Evolutionary conservation across 2,797 vertebrate species (phyloP).

Genomic region (Mionectes olivaceus): DNA sequence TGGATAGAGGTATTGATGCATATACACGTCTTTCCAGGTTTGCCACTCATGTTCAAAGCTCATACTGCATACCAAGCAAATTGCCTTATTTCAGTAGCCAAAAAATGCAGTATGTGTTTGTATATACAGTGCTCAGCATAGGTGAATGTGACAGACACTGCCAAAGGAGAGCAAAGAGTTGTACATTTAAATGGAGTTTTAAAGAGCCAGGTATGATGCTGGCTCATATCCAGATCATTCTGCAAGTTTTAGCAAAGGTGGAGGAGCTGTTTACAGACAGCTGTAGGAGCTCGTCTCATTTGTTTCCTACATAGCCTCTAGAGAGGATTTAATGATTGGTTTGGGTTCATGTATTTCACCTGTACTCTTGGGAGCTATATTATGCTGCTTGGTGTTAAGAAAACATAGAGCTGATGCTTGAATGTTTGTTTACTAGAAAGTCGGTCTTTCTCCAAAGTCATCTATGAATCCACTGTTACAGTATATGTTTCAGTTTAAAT

Average conservation of each 20-base stretch:
- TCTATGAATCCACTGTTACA: background rate
- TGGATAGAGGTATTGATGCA: background rate
- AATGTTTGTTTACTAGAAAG: conserved; percentile 22
- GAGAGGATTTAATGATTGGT: conserved; percentile 36
- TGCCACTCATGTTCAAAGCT: background rate
- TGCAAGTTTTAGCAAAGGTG: background rate
- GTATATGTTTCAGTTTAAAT: background rate
- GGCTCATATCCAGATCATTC: background rate
- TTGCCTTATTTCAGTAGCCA: background rate
- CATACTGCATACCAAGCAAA: background rate
- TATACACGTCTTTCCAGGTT: background rate
- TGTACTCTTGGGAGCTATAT: background rate
- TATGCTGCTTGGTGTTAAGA: background rate
- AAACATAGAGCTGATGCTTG: background rate
- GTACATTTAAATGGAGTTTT: background rate
- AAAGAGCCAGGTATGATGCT: background rate
- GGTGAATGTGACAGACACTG: background rate
- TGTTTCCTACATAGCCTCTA: background rate
- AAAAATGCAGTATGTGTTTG: background rate
- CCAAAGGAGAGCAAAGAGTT: background rate
- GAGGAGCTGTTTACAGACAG: conserved; percentile 11
- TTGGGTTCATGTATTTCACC: conserved; percentile 18
- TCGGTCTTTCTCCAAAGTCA: background rate
- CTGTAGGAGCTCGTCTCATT: background rate
- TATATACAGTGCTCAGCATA: background rate